These are phyloP conservation scores for Ambastaia sidthimunki DNA, from an alignment of 2,797 vertebrate species.

Conservation along the genomic window DNA sequence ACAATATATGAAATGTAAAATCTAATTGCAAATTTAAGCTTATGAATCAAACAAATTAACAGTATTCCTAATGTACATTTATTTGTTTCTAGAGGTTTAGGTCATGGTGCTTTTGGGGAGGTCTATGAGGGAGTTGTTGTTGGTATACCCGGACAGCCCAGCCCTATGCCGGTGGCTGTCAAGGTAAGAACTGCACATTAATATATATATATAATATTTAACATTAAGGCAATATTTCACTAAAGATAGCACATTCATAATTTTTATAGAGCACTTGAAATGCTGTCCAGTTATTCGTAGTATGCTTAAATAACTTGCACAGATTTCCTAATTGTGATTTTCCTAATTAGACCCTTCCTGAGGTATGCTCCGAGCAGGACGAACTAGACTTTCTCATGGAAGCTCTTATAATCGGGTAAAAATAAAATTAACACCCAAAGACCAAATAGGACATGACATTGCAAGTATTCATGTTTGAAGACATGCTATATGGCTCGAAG, in stretches of 20 bases:
- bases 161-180: constrained; percentile 95
- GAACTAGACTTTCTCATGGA: constrained; percentile 99
- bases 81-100: constrained; percentile 84
- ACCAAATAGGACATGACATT: neutral
- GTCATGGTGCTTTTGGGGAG: constrained; percentile 97
- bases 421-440: neutral
- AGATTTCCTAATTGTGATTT: neutral
- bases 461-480: neutral
- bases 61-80: neutral
- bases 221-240: no score
- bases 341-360: constrained; percentile 89
- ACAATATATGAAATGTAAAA: no score
- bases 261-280: neutral
- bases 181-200: constrained; percentile 80
- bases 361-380: constrained; percentile 98
- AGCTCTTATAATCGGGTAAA: constrained; percentile 96
- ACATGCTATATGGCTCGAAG: neutral
- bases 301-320: no score
- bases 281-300: neutral
- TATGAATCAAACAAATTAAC: no score
- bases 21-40: no score
- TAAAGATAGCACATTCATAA: neutral
- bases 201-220: no score
- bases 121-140: constrained; percentile 97
- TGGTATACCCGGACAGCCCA: constrained; percentile 89